Evolutionary conservation across 35 echinoderm and acorn worm species (phyloP), one percentile per base, ranked within the genome.

Genomic region (Strongylocentrotus purpuratus): DNA sequence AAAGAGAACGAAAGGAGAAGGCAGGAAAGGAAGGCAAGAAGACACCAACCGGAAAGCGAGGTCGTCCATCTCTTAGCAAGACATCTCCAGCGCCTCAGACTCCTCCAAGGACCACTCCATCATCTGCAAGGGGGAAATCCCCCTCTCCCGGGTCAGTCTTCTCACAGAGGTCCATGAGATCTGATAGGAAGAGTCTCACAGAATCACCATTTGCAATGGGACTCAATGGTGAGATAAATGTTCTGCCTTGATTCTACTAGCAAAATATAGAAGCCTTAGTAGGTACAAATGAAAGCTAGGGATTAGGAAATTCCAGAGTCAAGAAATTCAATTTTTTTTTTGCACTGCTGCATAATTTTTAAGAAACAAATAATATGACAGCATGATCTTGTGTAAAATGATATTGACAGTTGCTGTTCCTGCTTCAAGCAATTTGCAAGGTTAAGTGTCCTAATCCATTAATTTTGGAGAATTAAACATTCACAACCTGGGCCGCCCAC

Each of bases 171-270:
- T 95, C 95, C 6, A 92, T 95, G 86, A 96, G 98, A 91, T 99
- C 98, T 46, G 98, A 99, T 88, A 95, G 98, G 93, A 99, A 97
- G 33, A 97, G 97, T 85, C 86, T 99, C 18, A 95, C 97, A 61
- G 98, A 99, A 14, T 99, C 97, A 28, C 98, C 98, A 50, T 99
- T 97, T 96, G 98, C 98, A 35, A 94, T 48, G 91, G 98, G 98
- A 58, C 86, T 99, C n/a, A 96, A 96, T 88, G 88, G 97, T 98
- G 88, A 97, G 96, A 85, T 18, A 71, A 32, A n/a, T 78, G 22
- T 78, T 78, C 65, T 78, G 20, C 65, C n/a, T n/a, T 78, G 20
- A 78, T 78, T 78, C 65, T 78, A 4, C 7, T 78, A 78, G 25
- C 25, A n/a, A 22, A n/a, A 28, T 55, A 55, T 11, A 11, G 50